These are phyloP conservation scores for Dryobates pubescens DNA, from an alignment of 2,797 vertebrate genomes.

Conservation along the genomic window DNA sequence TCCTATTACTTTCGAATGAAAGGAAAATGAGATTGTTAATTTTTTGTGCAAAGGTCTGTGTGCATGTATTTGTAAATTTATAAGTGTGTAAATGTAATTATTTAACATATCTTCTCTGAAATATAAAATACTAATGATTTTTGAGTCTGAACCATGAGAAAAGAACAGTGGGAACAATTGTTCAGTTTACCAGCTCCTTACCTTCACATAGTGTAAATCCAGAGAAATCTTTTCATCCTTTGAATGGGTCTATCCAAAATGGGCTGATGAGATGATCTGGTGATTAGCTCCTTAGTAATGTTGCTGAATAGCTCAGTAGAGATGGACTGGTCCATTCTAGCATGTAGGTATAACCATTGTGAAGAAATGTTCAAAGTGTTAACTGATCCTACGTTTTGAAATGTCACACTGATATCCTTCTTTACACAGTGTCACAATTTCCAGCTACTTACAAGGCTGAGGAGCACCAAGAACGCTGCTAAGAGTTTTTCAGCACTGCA, in stretches of 20 bases:
- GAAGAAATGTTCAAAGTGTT: neutral
- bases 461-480: neutral
- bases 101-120: neutral
- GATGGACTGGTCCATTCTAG: neutral
- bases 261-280: neutral
- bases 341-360: neutral
- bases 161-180: neutral
- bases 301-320: neutral
- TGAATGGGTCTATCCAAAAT: accelerated
- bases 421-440: neutral
- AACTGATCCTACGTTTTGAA: neutral
- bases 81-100: neutral
- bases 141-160: neutral
- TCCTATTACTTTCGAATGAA: neutral
- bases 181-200: neutral
- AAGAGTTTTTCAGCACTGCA: neutral
- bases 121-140: neutral
- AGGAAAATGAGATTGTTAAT: neutral
- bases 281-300: neutral
- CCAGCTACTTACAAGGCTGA: neutral
- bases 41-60: neutral
- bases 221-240: neutral
- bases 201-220: neutral
- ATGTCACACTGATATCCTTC: neutral
- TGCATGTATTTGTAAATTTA: neutral